Evolutionary conservation across 2,888 invertebrate genomes (phyloP).

Genomic region (Stomorhina lunata): DNA sequence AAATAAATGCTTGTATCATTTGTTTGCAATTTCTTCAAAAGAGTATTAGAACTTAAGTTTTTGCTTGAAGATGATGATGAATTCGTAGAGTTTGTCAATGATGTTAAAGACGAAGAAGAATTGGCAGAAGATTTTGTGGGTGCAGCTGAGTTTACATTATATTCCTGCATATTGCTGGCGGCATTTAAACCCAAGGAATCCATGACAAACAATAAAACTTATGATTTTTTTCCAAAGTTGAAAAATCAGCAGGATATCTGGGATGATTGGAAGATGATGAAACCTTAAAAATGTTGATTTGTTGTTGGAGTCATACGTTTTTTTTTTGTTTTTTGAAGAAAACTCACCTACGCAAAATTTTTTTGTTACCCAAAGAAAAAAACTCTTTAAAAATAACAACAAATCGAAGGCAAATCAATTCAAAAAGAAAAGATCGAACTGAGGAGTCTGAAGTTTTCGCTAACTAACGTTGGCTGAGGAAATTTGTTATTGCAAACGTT

Average conservation of each 20-base stretch:
- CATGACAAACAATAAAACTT: slow-evolving; percentile 54
- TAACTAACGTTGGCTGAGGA: slow-evolving; percentile 24
- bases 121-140: slow-evolving; percentile 59
- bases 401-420: slow-evolving; percentile 64
- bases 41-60: slow-evolving; percentile 50
- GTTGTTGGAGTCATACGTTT: slow-evolving; percentile 36
- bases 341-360: slow-evolving; percentile 63
- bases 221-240: slow-evolving; percentile 44
- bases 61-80: slow-evolving; percentile 60
- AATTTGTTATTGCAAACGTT: slow-evolving; percentile 42
- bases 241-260: slow-evolving; percentile 63
- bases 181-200: slow-evolving; percentile 61
- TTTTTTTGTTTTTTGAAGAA: no score
- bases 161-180: slow-evolving; percentile 60
- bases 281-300: slow-evolving; percentile 47
- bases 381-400: slow-evolving; percentile 15
- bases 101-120: slow-evolving; percentile 2
- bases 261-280: slow-evolving; percentile 27
- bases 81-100: slow-evolving; percentile 63
- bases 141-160: slow-evolving; percentile 53
- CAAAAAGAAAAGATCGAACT: slow-evolving; percentile 41
- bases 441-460: no score
- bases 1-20: slow-evolving; percentile 50
- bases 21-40: slow-evolving; percentile 47
- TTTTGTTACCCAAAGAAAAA: neutral